Conservation (phyloP, 2,797 vertebrate genomes). For the Parambassis ranga region DNA sequence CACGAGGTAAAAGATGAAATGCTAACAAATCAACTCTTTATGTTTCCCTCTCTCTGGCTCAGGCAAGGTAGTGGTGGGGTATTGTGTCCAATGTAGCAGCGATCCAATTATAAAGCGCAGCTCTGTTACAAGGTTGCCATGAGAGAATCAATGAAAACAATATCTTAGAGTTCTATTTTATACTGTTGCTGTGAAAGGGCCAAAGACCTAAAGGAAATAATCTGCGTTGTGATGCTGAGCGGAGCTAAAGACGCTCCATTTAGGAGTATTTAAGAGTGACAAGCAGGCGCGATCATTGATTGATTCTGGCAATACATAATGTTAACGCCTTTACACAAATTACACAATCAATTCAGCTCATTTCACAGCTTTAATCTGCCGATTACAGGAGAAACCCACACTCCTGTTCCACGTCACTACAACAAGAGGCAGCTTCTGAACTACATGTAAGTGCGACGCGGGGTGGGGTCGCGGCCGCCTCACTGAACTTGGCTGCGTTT, state of each 20-base stretch:
- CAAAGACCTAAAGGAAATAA: constrained; percentile 38
- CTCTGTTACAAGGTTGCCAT: constrained; percentile 69
- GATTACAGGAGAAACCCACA: constrained; percentile 11
- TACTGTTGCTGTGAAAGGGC: constrained; percentile 52
- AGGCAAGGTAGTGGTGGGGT: no score
- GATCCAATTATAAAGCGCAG: constrained; percentile 75
- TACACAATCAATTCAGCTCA: constrained; percentile 16
- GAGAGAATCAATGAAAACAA: constrained; percentile 83
- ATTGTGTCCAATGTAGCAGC: constrained; percentile 54
- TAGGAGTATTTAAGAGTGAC: no score
- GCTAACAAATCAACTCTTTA: not conserved
- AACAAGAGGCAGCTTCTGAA: constrained; percentile 42
- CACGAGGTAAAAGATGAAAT: not conserved
- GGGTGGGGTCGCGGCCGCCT: constrained; percentile 27
- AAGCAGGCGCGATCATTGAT: no score
- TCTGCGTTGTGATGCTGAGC: constrained; percentile 24
- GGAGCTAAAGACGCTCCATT: no score
- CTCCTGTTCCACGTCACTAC: not conserved
- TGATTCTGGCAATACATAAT: constrained; percentile 10
- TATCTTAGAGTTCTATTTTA: constrained; percentile 65
- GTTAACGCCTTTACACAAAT: constrained; percentile 1
- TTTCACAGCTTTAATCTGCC: not conserved
- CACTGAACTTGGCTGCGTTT: constrained; percentile 64
- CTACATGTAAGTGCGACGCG: constrained; percentile 23
- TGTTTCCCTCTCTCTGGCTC: not conserved